Evolutionary conservation across 1,140 invertebrate genomes (phyloP).

Genomic region (Bursaphelenchus mucronatus): DNA sequence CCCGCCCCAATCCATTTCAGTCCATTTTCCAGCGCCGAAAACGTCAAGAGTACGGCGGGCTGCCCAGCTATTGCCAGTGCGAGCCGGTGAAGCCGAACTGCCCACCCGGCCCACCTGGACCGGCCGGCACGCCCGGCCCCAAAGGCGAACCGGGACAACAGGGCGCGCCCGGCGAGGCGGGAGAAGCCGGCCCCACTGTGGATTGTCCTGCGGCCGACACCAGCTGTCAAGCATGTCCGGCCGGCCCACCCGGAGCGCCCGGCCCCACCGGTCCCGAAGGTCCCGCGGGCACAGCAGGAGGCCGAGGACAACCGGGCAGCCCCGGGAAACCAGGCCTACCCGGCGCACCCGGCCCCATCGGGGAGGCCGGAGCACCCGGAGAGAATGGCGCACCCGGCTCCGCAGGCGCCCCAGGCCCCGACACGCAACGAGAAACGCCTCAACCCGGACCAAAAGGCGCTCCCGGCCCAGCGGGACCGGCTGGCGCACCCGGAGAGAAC

Average conservation of each 20-base stretch:
- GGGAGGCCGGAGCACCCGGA: slow-evolving; percentile 23
- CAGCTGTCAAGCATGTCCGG: slow-evolving; percentile 26
- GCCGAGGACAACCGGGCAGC: slow-evolving; percentile 17
- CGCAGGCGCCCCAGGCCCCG: slow-evolving; percentile 23
- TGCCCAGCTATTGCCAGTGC: slow-evolving; percentile 47
- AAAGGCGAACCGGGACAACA: neutral
- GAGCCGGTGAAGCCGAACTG: slow-evolving; percentile 46
- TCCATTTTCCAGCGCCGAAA: slow-evolving; percentile 43
- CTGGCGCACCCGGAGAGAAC: slow-evolving; percentile 31
- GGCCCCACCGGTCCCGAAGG: slow-evolving; percentile 27
- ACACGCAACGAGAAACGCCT: slow-evolving; percentile 8
- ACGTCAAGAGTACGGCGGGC: slow-evolving; percentile 37
- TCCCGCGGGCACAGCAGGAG: slow-evolving; percentile 4
- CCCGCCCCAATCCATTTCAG: slow-evolving; percentile 38
- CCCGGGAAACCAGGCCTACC: slow-evolving; percentile 16
- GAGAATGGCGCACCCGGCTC: slow-evolving; percentile 22
- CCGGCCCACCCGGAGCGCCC: slow-evolving; percentile 18
- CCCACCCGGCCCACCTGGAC: slow-evolving; percentile 44
- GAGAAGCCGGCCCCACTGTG: slow-evolving; percentile 26
- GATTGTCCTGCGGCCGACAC: slow-evolving; percentile 26
- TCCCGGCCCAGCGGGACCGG: slow-evolving; percentile 31
- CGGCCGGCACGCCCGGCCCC: neutral
- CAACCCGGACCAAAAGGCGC: slow-evolving; percentile 19
- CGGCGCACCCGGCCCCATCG: slow-evolving; percentile 22
- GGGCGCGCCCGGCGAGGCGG: slow-evolving; percentile 36